Base-by-base conservation (phyloP, 2,888 invertebrate genomes). In the Lepidocyrtinus sp. region DNA sequence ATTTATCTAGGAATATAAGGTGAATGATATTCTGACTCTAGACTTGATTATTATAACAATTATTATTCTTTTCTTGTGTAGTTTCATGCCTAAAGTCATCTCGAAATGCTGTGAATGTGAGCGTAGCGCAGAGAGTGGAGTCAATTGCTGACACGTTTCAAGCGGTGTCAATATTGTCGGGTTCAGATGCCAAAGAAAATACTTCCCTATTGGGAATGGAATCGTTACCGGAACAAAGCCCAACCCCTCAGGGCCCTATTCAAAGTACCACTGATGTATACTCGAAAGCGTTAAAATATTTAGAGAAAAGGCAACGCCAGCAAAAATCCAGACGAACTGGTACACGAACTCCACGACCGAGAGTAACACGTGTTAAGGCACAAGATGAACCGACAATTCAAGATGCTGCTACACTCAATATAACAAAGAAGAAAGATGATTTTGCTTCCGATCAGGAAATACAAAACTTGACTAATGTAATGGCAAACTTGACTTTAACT, bases 401-500 rank as follows among this genome's bases (percentile, higher is more conserved):
- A 45, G 68, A 75, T 68, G 75, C 46, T 1, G 55, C 9, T 17
- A 45, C 25, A 15, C 1, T 7, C n/a, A 76, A 76, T 22, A 64
- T 70, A 1, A 77, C 77, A 0, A 77, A 71, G 46, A 55, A 71
- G 64, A 71, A 64, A 17, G 77, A 76, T 26, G 75, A 75, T 50
- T 15, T 5, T 1, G 25, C 64, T 22, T 62, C 64, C 1, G 82
- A 82, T 59, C 55, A 64, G 22, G 84, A 86, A 62, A 75, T 86
- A 12, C 55, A 77, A 5, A 79, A 82, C 27, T 72, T 86, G 71
- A 84, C 83, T 1, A 70, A 82, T 75, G 81, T 50, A 15, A 27
- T 86, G n/a, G 85, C 79, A 2, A 85, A 85, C 21, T 76, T 82
- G 22, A 77, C 85, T 0, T 50, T 85, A n/a, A 84, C 75, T 45